Evolutionary conservation across 2,888 invertebrate genomes (phyloP).

Genomic region (Orgyia antiqua): DNA sequence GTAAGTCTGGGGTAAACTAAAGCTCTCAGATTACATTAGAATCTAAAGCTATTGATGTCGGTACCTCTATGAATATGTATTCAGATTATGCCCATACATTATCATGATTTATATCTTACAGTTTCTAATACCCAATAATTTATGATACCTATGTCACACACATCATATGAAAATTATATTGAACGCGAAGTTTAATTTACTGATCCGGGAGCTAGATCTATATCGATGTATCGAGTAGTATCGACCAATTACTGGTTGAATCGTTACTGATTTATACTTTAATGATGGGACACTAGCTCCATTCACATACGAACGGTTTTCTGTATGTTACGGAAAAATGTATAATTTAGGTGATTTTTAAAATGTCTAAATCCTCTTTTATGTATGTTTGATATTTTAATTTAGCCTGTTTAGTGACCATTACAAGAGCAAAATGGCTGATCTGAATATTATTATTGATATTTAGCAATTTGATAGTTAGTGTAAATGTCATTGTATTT

Average conservation of each 20-base stretch:
- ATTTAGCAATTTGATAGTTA: no score
- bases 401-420: background rate
- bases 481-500: no score
- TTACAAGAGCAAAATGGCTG: no score
- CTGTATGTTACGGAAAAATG: constrained; percentile 21
- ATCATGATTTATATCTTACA: constrained; percentile 27
- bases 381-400: background rate
- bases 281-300: constrained; percentile 50
- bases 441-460: no score
- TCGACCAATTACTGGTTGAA: constrained; percentile 41
- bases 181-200: constrained; percentile 35
- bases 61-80: constrained; percentile 18
- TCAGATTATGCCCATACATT: constrained; percentile 20
- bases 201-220: constrained; percentile 30
- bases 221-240: constrained; percentile 37
- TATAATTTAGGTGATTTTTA: background rate
- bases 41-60: constrained; percentile 1
- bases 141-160: constrained; percentile 39
- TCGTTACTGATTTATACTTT: constrained; percentile 66
- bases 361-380: no score
- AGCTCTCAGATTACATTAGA: background rate
- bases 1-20: no score
- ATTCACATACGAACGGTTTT: constrained; percentile 28
- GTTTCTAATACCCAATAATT: constrained; percentile 31
- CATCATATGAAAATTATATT: constrained; percentile 43